Base-by-base conservation (phyloP, 2,888 invertebrate genomes). In the Chalcosyrphus nemorum region DNA sequence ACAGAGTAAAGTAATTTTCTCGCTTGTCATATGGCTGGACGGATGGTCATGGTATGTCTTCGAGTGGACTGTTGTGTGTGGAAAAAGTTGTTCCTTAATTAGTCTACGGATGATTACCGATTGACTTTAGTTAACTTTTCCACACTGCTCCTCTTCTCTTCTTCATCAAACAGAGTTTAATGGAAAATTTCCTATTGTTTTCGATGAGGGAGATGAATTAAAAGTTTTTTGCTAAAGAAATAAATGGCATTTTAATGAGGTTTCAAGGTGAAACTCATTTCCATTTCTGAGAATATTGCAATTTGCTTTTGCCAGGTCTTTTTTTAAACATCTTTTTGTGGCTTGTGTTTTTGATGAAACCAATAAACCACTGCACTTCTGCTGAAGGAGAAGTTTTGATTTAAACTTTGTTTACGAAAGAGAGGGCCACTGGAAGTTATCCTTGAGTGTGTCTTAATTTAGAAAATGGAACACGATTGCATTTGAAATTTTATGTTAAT, bases 41-140 rank as follows among this genome's bases (percentile, higher is more conserved):
- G 17, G 4, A 11, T 24, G 29, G 54, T n/a, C n/a, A 15, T 15
- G 27, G 4, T 11, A 7, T 4, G 9, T 13, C 1, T 2, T n/a
- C 6, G 17, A 38, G 9, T 54, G 24, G 13, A 24, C 24, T 41
- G 13, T 13, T 27, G 35, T 13, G n/a, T n/a, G n/a, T n/a, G n/a
- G n/a, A n/a, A 41, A 38, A 71, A 59, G 59, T 71, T 59, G 35
- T 38, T 38, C 59, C 38, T 50, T 71, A 71, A 61, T 71, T 71
- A 38, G 47, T 50, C 52, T 41, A 29, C 41, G 52, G 72, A 72
- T 61, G 61, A 61, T 63, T 72, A 52, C 61, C 52, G 43, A 52
- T 63, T 61, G 17, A 72, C 27, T 72, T 35, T 38, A 41, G 38
- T 52, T 13, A 19, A 13, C 29, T 19, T 27, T 6, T n/a, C n/a